Conservation (phyloP, 2,888 invertebrate genomes). For the Aethes cnicana region DNA sequence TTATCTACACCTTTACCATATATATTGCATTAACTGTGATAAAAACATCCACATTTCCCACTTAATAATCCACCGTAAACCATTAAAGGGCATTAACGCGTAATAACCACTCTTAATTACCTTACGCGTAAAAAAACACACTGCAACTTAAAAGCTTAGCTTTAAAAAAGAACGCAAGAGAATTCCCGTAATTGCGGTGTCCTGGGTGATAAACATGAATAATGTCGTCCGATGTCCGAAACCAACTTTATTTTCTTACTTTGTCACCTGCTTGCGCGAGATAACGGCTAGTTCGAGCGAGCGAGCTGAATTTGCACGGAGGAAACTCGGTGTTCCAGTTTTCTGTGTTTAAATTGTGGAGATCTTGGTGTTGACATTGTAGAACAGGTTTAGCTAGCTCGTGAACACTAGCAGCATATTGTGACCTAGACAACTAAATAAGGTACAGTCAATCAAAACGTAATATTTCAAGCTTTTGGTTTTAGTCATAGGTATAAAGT, state of each 20-base stretch:
- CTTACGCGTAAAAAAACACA: constrained; percentile 32
- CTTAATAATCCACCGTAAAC: neutral
- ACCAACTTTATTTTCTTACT: constrained; percentile 71
- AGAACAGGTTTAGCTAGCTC: neutral
- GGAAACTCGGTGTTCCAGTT: constrained; percentile 33
- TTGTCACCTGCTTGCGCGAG: constrained; percentile 69
- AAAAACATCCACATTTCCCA: too few relatives aligned
- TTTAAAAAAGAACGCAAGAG: constrained; percentile 49
- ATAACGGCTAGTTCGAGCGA: constrained; percentile 49
- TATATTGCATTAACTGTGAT: too few relatives aligned
- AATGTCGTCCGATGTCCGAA: constrained; percentile 72
- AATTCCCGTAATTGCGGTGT: constrained; percentile 75
- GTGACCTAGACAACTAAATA: too few relatives aligned
- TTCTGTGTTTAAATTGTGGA: constrained; percentile 11
- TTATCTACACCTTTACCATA: too few relatives aligned
- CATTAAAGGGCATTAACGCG: constrained; percentile 11
- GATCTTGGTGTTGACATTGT: neutral
- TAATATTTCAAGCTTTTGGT: too few relatives aligned
- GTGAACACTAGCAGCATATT: too few relatives aligned
- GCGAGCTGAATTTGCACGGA: constrained; percentile 32
- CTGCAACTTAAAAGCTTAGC: constrained; percentile 46
- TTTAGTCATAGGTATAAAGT: too few relatives aligned
- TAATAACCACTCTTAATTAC: constrained; percentile 32
- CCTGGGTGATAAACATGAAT: constrained; percentile 77
- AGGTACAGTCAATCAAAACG: neutral